Evolutionary conservation across 1,140 invertebrate species (phyloP).

Genomic region (Lamellibrachia luymesi): DNA sequence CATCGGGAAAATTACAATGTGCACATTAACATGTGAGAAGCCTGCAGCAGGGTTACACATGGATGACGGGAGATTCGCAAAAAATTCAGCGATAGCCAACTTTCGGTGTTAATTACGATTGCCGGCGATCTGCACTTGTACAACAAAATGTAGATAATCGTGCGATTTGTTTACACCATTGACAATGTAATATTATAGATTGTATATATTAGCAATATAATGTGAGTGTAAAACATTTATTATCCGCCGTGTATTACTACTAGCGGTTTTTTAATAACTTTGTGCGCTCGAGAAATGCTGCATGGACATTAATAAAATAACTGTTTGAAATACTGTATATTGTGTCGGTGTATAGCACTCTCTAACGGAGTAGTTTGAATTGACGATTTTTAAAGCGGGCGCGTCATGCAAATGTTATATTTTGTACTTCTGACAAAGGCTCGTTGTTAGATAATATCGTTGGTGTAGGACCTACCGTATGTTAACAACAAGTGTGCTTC

Average conservation of each 20-base stretch:
- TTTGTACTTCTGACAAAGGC: not conserved
- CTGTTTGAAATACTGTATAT: not conserved
- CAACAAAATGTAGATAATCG: not conserved
- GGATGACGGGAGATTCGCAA: no score
- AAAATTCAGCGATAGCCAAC: no score
- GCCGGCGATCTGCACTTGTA: not conserved
- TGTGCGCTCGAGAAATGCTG: not conserved
- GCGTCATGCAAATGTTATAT: not conserved
- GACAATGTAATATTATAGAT: not conserved
- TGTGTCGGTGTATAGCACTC: not conserved
- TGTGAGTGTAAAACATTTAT: not conserved
- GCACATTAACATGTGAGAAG: no score
- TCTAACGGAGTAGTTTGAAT: not conserved
- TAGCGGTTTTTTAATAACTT: not conserved
- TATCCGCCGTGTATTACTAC: not conserved
- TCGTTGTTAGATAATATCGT: not conserved
- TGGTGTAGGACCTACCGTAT: not conserved
- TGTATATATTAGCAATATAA: not conserved
- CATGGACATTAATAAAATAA: not conserved
- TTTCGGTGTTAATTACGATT: not conserved
- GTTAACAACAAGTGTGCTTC: not conserved
- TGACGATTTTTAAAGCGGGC: not conserved
- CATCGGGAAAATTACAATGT: no score
- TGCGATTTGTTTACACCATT: not conserved
- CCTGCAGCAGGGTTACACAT: no score